A percentile compares a stretch with the other conserved stretches of the same genome.
phyloP scores from a whole-genome alignment of 2,113 vertebrate genomes.

The Spea multiplicata region DNA sequence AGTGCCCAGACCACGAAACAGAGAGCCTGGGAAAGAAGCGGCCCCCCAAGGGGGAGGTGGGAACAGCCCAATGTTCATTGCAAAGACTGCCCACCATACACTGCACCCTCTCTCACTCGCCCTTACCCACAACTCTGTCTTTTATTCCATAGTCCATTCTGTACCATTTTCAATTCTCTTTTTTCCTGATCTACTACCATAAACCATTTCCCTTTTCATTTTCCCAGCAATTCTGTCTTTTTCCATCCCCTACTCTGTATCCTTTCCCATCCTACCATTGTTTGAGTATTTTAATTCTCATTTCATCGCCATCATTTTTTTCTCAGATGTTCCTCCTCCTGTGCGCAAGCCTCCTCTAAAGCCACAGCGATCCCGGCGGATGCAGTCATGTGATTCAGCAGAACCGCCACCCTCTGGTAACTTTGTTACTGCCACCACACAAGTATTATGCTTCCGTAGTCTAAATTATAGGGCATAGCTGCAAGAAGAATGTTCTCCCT shows the following conservation, averaged over 20 bases:
- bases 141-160: constrained; percentile 10
- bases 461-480: no score
- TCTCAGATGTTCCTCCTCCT: constrained; percentile 37
- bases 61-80: constrained; percentile 36
- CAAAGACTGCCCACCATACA: constrained; percentile 39
- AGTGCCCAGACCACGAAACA: constrained; percentile 49
- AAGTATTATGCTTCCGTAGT: no score
- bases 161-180: constrained; percentile 15
- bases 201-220: background rate
- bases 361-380: constrained; percentile 62
- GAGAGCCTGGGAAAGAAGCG: constrained; percentile 43
- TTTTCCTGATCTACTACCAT: constrained; percentile 13
- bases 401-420: constrained; percentile 50
- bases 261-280: background rate
- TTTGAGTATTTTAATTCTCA: background rate
- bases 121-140: constrained; percentile 20
- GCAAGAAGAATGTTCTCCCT: no score
- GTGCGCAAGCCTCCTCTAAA: constrained; percentile 58
- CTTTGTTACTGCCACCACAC: background rate
- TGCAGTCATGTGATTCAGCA: constrained; percentile 65
- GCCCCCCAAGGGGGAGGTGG: constrained; percentile 44
- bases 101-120: constrained; percentile 19
- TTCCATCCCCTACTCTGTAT: background rate
- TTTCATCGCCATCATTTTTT: constrained; percentile 12
- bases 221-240: background rate